Base-by-base conservation (phyloP, 2,888 invertebrate species). In the Cheilosia urbana region DNA sequence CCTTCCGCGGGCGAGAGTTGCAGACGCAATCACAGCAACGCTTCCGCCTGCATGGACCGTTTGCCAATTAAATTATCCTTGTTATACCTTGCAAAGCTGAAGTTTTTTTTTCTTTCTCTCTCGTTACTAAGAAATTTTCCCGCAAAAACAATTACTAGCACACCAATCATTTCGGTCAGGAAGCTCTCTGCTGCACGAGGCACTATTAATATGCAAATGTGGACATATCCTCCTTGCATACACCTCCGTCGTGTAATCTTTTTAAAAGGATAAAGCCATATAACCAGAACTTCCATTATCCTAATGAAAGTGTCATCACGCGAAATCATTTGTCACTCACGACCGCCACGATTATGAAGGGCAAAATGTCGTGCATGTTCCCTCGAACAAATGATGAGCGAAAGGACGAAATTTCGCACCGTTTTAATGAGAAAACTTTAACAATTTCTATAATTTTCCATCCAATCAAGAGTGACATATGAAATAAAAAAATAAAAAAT, bases 391-490 rank as follows among this genome's bases (percentile, higher is more conserved):
- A 83, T 78, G 71, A 78, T 60, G 21, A 19, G 21, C 47, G 53
- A 60, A 63, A 62, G 55, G 45, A 45, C 49, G 42, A 71, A 53
- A 30, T 53, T 40, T 47, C 4, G 21, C 63, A 34, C 19, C 1
- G 15, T 63, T 83, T 73, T 83, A 83, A 84, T 80, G 80, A 84
- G 80, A 80, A 84, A 80, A 80, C 80, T 84, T 84, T 34, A 17
- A 27, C 40, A 17, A 72, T 79, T 73, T 73, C 62, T 72, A 72
- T 63, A 65, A 83, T 73, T 83, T 79, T 66, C 80, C 65, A 58
- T 71, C 69, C 84, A 84, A 84, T 84, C 82, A 82, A 17, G 47
- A 45, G 24, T 66, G 82, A 15, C 51, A 65, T 58, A 51, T 19
- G 19, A 65, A 69, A 63, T 53, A 40, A 68, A 60, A 30, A 4